Evolutionary conservation across 2,797 vertebrate species (phyloP), one percentile per base, ranked within the genome.

Genomic region (Betta splendens): DNA sequence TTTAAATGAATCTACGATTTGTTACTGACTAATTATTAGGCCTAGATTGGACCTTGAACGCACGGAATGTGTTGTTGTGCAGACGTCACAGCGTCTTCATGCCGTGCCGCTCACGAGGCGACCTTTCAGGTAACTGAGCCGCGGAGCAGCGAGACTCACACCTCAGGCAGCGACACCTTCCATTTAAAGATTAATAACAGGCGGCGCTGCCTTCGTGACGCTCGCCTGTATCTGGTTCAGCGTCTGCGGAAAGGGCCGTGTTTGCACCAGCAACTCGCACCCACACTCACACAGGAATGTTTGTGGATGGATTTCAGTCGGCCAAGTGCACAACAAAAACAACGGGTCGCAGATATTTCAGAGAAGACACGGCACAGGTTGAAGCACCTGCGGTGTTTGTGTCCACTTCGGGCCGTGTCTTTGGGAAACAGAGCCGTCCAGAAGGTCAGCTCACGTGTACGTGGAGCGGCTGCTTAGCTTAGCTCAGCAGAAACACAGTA

Each of bases 211-310:
- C 69, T 55, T 69, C 51, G 31, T 51, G 38, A 62, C 2, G 0
- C 44, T 35, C 31, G 44, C 77, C 67, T 55, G 63, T 72, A 59
- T 76, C 79, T 77, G 20, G 53, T 18, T 56, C 62, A 18, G 22
- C 15, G 11, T 0, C 1, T 13, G 31, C 39, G 70, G 52, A 31
- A 64, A 60, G 59, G 46, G 52, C 37, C 15, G 46, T 79, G 72
- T 84, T 85, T 78, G 47, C 28, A 85, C 67, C 61, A 50, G 69
- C 64, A 84, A 55, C 74, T 76, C 42, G 54, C 74, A 59, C 68
- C 67, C 64, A 35, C 60, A 52, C 44, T 57, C 23, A 21, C 1
- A 49, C 37, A 53, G 58, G 56, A 43, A 52, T 26, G 48, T 42
- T 40, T 45, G 61, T 72, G 74, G 70, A 75, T 78, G n/a, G 57